Conservation (phyloP, 37 sponge, comb jelly and placozoan genomes). For the Tethya wilhelma region DNA sequence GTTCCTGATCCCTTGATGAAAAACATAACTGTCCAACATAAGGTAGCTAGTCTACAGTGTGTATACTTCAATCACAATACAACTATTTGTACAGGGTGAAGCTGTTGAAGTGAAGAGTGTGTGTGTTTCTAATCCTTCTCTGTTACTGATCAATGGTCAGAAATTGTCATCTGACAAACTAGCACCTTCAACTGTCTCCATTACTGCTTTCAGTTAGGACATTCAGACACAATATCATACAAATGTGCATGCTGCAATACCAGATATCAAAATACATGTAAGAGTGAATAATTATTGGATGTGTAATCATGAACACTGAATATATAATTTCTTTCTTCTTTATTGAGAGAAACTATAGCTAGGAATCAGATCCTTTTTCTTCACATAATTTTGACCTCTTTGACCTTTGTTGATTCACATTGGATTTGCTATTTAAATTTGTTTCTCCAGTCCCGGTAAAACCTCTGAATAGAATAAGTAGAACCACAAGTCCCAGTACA, state of each 20-base stretch:
- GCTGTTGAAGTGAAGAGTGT: slow-evolving; percentile 31
- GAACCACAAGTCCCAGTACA: slow-evolving; percentile 32
- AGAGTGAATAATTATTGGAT: too few relatives aligned
- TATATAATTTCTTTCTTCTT: not conserved
- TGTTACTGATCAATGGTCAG: slow-evolving; percentile 41
- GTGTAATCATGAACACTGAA: not conserved
- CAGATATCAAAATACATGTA: too few relatives aligned
- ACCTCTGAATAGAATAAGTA: slow-evolving; percentile 39
- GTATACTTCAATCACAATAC: not conserved
- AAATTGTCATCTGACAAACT: slow-evolving; percentile 54
- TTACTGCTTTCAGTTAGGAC: slow-evolving; percentile 46
- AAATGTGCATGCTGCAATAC: too few relatives aligned
- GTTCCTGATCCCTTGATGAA: slow-evolving; percentile 40
- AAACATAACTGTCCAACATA: not conserved
- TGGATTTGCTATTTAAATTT: not conserved
- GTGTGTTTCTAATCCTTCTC: slow-evolving; percentile 23
- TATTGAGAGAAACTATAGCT: too few relatives aligned
- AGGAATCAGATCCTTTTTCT: too few relatives aligned
- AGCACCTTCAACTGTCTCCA: slow-evolving; percentile 27
- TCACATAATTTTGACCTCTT: too few relatives aligned
- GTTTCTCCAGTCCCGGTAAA: slow-evolving; percentile 6
- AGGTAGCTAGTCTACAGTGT: slow-evolving; percentile 7
- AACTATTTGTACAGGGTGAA: not conserved
- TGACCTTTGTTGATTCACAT: too few relatives aligned
- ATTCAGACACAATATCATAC: too few relatives aligned